A percentile compares a stretch with the other conserved stretches of the same genome.
Conservation (phyloP, 2,888 invertebrate genomes). For the Cryptus armator region DNA sequence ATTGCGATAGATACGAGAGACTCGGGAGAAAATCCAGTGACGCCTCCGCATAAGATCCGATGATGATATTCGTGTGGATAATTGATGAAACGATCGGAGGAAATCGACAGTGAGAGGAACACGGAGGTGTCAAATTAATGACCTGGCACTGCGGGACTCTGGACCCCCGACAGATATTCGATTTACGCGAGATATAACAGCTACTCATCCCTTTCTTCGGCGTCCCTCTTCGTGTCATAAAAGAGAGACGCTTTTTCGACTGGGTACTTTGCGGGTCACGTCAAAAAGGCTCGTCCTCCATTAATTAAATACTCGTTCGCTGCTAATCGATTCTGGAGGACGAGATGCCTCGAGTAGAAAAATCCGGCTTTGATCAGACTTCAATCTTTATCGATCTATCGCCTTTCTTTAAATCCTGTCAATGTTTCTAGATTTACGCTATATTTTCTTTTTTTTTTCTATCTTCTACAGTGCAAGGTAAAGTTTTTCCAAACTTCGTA, state of each 20-base stretch:
- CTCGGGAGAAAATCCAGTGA: not conserved
- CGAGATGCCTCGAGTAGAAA: constrained; percentile 18
- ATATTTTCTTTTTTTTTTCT: not conserved
- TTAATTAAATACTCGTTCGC: constrained; percentile 55
- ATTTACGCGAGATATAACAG: constrained; percentile 39
- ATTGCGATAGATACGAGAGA: constrained; percentile 1
- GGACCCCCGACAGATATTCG: constrained; percentile 46
- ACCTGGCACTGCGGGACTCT: constrained; percentile 56
- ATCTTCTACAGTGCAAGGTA: not conserved
- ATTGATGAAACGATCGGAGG: constrained; percentile 69
- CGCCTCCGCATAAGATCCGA: not conserved
- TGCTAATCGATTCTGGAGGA: constrained; percentile 54
- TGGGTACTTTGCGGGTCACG: constrained; percentile 9
- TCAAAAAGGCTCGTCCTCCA: constrained; percentile 53
- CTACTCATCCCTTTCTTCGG: not conserved
- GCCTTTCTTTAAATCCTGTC: not conserved
- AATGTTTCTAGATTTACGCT: constrained; percentile 16
- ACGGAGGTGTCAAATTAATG: constrained; percentile 72
- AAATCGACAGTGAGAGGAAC: constrained; percentile 64
- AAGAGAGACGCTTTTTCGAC: constrained; percentile 39
- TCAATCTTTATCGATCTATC: not conserved
- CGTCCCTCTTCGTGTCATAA: constrained; percentile 25
- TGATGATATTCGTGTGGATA: constrained; percentile 50
- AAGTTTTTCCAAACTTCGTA: constrained; percentile 6
- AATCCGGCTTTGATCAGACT: constrained; percentile 36